phyloP scores from a whole-genome alignment of 1,140 invertebrate genomes.

The Hycleus cichorii region DNA sequence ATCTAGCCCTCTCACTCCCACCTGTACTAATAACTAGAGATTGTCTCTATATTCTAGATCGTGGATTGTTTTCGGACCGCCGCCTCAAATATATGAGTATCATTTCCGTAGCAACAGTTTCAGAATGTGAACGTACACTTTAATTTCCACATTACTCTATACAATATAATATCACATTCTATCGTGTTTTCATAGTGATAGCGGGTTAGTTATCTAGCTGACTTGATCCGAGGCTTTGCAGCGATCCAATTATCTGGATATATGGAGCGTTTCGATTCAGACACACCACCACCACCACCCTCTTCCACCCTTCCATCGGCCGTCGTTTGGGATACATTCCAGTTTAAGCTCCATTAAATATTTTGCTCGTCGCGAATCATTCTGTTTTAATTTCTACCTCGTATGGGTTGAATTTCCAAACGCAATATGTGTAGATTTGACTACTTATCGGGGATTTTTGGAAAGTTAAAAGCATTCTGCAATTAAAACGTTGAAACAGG shows the following conservation, averaged over 20 bases:
- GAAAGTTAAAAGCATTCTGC: slow-evolving; percentile 15
- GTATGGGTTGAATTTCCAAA: slow-evolving; percentile 16
- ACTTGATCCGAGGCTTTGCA: slow-evolving; percentile 32
- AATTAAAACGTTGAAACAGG: slow-evolving; percentile 8
- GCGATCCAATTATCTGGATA: slow-evolving; percentile 36
- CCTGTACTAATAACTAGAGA: slow-evolving; percentile 10
- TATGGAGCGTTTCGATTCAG: slow-evolving; percentile 35
- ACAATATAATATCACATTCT: slow-evolving; percentile 20
- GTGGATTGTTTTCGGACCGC: slow-evolving; percentile 31
- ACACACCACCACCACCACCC: no score
- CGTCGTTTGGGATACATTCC: slow-evolving; percentile 31
- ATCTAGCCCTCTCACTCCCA: slow-evolving; percentile 23
- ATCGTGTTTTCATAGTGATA: slow-evolving; percentile 22
- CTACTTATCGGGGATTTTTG: slow-evolving; percentile 5
- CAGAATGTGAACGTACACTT: slow-evolving; percentile 23
- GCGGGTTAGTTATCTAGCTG: slow-evolving; percentile 32
- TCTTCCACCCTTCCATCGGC: not conserved
- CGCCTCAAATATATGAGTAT: slow-evolving; percentile 26
- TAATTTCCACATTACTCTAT: slow-evolving; percentile 4
- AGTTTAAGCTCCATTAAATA: slow-evolving; percentile 33
- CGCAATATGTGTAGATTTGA: not conserved
- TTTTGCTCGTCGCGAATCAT: slow-evolving; percentile 19
- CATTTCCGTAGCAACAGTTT: slow-evolving; percentile 22
- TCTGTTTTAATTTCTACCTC: slow-evolving; percentile 22
- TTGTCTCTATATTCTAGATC: slow-evolving; percentile 21